Percentiles rank a stretch among this genome's conserved stretches.
phyloP scores from a whole-genome alignment of 2,888 invertebrate genomes.

The Caenorhabditis macrosperma region DNA sequence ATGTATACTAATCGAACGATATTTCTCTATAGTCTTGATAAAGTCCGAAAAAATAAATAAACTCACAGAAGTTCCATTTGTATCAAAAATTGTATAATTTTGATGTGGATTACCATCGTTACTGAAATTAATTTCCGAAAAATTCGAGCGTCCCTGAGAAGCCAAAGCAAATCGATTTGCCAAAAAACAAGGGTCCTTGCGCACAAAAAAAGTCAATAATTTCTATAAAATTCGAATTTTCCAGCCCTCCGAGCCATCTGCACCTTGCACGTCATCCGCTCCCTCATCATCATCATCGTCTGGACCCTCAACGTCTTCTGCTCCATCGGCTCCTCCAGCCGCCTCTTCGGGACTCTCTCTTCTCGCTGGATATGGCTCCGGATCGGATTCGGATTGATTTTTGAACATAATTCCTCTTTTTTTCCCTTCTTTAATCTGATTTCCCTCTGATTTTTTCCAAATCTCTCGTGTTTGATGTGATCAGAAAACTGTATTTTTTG shows the following conservation, averaged over 20 bases:
- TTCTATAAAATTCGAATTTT: neutral
- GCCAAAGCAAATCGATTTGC: no score
- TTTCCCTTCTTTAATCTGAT: neutral
- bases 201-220: neutral
- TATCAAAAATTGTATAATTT: no score
- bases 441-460: neutral
- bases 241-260: slow-evolving; percentile 25
- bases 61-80: no score
- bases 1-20: no score
- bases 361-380: slow-evolving; percentile 47
- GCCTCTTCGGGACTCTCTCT: slow-evolving; percentile 31
- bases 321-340: neutral
- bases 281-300: neutral
- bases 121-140: no score
- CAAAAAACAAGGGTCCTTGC: neutral
- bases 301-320: slow-evolving; percentile 19
- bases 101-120: no score
- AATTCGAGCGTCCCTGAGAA: no score
- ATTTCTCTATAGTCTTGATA: no score
- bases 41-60: no score
- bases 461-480: no score
- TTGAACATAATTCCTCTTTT: neutral
- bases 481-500: no score
- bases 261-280: neutral
- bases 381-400: slow-evolving; percentile 48